Percentiles rank a stretch among this genome's conserved stretches.
Conservation (phyloP, 2,888 invertebrate genomes). For the Lycia hirtaria region DNA sequence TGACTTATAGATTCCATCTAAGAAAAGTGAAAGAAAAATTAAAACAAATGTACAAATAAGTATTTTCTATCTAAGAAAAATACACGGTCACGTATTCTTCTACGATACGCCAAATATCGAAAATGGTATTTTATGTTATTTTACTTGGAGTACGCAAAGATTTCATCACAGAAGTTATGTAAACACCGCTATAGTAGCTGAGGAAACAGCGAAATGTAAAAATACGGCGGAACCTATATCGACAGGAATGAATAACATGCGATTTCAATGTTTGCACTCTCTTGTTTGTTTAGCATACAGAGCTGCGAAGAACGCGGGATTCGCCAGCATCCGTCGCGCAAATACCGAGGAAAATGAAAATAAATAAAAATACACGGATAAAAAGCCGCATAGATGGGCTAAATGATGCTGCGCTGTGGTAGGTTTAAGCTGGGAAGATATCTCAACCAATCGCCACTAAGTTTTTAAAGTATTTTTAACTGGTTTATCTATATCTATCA, state of each 20-base stretch:
- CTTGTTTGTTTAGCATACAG: slow-evolving; percentile 71
- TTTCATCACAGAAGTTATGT: slow-evolving; percentile 21
- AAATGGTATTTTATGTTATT: slow-evolving; percentile 7
- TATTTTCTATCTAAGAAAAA: background rate
- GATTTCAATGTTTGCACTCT: slow-evolving; percentile 70
- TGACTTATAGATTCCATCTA: background rate
- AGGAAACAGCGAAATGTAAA: slow-evolving; percentile 37
- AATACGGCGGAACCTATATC: slow-evolving; percentile 48
- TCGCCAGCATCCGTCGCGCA: slow-evolving; percentile 51
- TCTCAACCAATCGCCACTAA: too few species aligned
- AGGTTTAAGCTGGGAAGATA: background rate
- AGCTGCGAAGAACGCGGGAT: slow-evolving; percentile 59
- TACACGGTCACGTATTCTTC: background rate
- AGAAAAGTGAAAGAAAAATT: background rate
- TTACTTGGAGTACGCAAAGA: slow-evolving; percentile 13
- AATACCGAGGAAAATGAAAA: slow-evolving; percentile 63
- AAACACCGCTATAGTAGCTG: slow-evolving; percentile 19
- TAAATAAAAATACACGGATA: slow-evolving; percentile 54
- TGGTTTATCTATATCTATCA: too few species aligned
- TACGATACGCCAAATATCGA: background rate
- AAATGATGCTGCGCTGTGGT: slow-evolving; percentile 40
- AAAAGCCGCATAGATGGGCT: slow-evolving; percentile 12
- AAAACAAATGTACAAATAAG: background rate
- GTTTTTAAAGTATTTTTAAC: too few species aligned
- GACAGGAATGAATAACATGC: slow-evolving; percentile 71